Evolutionary conservation across 2,113 vertebrate genomes (phyloP), one percentile per base, ranked within the genome.

Genomic region (Daubentonia madagascariensis): DNA sequence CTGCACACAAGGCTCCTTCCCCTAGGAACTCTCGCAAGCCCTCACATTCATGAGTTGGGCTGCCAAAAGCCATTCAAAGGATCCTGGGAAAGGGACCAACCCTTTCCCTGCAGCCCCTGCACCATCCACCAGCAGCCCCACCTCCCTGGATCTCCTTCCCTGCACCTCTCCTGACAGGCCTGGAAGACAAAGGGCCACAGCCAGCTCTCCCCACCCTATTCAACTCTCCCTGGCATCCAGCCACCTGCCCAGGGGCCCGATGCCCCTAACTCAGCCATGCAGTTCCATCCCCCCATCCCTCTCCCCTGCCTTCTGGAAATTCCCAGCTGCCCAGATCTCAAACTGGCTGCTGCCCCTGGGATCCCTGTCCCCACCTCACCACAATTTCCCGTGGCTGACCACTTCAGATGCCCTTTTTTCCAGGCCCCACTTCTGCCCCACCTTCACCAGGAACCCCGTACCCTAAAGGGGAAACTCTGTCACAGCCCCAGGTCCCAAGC

Each of bases 131-230:
- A 32, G 54, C 59, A 83, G 59, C 52, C 67, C 95, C 78, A 63
- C 72, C 45, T 89, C 80, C 91, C 70, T 0, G 32, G 75, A 89
- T 54, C 94, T 32, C 16, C 88, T 76, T 59, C 78, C 79, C 95
- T 43, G 57, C 14, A 78, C 43, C 59, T 83, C 91, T 93, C 73
- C 79, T 45, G 57, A 16, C 30, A 20, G 79, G 86, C 78, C 79
- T 37, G 63, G 57, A 79, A 91, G 94, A 97, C 97, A 98, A 94
- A 95, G 78, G 94, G 89, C 73, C 89, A 85, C 37, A 25, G 91
- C 57, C 30, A 8, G 75, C 28, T 37, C 52, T 91, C 65, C 48
- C 40, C 45, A 73, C 22, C 35, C 67, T 18, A 87, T 78, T 86
- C 95, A 93, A 43, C 40, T 40, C 43, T 96, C 40, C 78, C 18